phyloP scores from a whole-genome alignment of 2,113 vertebrate species.

The Suncus etruscus region DNA sequence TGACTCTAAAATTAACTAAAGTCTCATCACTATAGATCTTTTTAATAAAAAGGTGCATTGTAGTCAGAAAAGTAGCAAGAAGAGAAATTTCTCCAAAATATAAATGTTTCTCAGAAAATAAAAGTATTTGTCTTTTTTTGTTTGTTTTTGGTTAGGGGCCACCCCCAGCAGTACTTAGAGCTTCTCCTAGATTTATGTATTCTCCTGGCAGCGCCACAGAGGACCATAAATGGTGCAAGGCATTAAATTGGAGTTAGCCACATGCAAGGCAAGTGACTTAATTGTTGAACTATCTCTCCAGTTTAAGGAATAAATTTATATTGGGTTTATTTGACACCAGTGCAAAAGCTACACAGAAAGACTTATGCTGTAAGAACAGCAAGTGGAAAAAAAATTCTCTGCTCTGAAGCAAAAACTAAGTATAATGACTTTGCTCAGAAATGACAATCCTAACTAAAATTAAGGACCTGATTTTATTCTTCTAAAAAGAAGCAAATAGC shows the following conservation, averaged over 20 bases:
- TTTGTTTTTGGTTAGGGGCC: too few species aligned
- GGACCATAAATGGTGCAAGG: too few species aligned
- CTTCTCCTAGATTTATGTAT: too few species aligned
- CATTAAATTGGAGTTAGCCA: too few species aligned
- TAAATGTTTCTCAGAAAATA: constrained; percentile 34
- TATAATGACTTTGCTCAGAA: background rate
- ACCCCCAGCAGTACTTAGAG: too few species aligned
- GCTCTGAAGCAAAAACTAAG: background rate
- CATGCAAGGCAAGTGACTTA: too few species aligned
- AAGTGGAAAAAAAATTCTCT: background rate
- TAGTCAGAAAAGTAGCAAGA: background rate
- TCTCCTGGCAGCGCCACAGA: too few species aligned
- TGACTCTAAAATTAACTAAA: constrained; percentile 4
- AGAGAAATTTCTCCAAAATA: background rate
- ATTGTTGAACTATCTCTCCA: too few species aligned
- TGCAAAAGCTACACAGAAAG: constrained; percentile 1
- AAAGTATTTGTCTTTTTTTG: background rate
- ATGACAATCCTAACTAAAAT: background rate
- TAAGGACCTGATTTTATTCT: background rate
- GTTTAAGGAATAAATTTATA: background rate
- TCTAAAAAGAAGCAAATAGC: constrained; percentile 5
- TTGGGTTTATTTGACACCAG: background rate
- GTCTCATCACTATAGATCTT: background rate
- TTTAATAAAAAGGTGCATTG: background rate
- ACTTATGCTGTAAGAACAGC: constrained; percentile 38